Evolutionary conservation across 1,140 invertebrate species (phyloP).

Genomic region (Lasioglossum baleicum): DNA sequence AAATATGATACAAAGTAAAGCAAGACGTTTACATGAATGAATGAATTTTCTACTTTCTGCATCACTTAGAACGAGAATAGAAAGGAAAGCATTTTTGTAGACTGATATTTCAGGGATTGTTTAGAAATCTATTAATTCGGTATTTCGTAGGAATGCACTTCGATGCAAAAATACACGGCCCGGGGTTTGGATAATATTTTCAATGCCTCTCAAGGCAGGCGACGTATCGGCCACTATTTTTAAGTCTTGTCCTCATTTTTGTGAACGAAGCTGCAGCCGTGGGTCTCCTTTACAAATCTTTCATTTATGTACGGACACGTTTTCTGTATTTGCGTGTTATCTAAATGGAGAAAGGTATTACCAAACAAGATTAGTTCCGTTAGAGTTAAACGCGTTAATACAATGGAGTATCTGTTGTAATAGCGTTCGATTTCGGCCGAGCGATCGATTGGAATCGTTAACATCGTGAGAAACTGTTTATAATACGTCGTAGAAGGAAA

Average conservation of each 20-base stretch:
- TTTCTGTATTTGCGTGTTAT: no score
- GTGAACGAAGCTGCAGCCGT: slow-evolving; percentile 6
- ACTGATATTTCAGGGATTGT: slow-evolving; percentile 19
- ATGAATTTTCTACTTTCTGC: neutral
- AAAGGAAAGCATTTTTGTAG: neutral
- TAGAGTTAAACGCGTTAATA: neutral
- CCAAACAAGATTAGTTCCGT: neutral
- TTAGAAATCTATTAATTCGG: slow-evolving; percentile 4
- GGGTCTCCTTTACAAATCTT: no score
- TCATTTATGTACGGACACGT: no score
- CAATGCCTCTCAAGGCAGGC: slow-evolving; percentile 20
- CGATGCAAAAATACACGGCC: slow-evolving; percentile 8
- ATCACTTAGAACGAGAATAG: neutral
- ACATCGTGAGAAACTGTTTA: slow-evolving; percentile 34
- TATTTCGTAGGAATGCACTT: neutral
- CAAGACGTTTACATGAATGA: no score
- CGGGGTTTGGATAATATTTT: slow-evolving; percentile 33
- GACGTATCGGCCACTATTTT: slow-evolving; percentile 47
- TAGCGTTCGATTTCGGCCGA: neutral
- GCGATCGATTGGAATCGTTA: slow-evolving; percentile 18
- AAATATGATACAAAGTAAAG: no score
- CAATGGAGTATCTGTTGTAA: neutral
- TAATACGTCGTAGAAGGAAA: slow-evolving; percentile 48
- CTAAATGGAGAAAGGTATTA: no score
- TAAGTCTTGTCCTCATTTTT: slow-evolving; percentile 39